Conservation (phyloP, 2,113 vertebrate genomes). For the Bothrops jararaca region DNA sequence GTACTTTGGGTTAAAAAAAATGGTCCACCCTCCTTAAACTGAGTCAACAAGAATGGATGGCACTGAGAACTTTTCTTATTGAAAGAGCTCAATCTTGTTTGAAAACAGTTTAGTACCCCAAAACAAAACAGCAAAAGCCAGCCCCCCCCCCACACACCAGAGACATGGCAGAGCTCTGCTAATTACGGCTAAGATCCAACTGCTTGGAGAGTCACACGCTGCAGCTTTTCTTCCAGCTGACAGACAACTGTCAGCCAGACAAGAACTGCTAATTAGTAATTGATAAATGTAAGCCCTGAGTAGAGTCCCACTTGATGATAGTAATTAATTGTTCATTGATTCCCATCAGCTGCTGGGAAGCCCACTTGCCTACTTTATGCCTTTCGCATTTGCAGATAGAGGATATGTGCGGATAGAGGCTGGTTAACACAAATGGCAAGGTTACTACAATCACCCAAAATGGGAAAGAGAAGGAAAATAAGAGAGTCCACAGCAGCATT, state of each 20-base stretch:
- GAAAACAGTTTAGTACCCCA: constrained; percentile 12
- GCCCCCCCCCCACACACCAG: neutral
- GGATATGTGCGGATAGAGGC: neutral
- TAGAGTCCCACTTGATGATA: constrained; percentile 63
- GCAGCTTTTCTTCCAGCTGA: constrained; percentile 30
- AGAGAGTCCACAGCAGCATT: neutral
- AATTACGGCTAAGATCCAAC: constrained; percentile 31
- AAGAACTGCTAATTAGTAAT: constrained; percentile 61
- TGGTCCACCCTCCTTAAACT: neutral
- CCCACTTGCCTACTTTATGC: constrained; percentile 48
- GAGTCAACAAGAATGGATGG: neutral
- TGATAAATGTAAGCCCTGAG: constrained; percentile 62
- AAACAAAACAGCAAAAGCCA: neutral
- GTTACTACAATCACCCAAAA: constrained; percentile 39
- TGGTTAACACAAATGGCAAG: constrained; percentile 24
- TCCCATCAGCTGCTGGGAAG: constrained; percentile 58
- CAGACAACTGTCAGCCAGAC: constrained; percentile 66
- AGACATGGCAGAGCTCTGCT: constrained; percentile 24
- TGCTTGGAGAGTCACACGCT: neutral
- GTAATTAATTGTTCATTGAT: constrained; percentile 76
- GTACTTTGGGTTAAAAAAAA: neutral
- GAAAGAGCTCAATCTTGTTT: constrained; percentile 12
- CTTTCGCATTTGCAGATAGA: constrained; percentile 41
- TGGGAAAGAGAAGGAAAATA: neutral
- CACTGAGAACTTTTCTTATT: constrained; percentile 12